phyloP scores from a whole-genome alignment of 2,113 vertebrate genomes.

The Lophius piscatorius region DNA sequence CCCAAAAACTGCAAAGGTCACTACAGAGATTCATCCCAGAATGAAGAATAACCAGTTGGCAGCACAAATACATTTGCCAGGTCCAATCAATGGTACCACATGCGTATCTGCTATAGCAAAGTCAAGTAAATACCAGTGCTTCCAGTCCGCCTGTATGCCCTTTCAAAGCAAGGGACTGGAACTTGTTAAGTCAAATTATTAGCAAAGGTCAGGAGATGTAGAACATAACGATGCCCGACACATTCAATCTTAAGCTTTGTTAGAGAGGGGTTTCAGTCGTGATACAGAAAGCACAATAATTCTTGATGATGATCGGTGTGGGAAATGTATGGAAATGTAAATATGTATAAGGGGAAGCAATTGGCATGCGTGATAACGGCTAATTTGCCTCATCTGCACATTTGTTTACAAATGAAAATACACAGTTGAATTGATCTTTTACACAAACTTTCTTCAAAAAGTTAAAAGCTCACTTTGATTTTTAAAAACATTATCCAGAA shows the following conservation, averaged over 20 bases:
- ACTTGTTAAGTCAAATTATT: conserved; percentile 89
- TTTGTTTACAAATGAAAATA: conserved; percentile 9
- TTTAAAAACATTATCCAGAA: neutral
- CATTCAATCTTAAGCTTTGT: conserved; percentile 57
- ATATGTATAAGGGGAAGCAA: neutral
- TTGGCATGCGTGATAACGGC: no score
- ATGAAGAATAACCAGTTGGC: conserved; percentile 45
- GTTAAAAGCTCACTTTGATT: neutral
- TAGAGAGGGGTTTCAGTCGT: conserved; percentile 22
- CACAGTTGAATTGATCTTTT: neutral
- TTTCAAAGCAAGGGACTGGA: conserved; percentile 84
- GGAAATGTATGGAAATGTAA: neutral
- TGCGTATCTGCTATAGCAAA: conserved; percentile 79
- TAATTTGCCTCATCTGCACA: neutral
- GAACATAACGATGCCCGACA: conserved; percentile 78
- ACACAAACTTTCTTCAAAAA: neutral
- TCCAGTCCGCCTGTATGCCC: conserved; percentile 81
- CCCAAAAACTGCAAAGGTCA: conserved; percentile 55
- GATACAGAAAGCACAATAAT: conserved; percentile 1
- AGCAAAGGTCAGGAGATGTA: conserved; percentile 92
- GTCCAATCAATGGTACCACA: conserved; percentile 79
- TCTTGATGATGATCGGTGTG: neutral
- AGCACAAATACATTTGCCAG: conserved; percentile 78
- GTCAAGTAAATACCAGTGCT: conserved; percentile 90
- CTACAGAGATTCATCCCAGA: conserved; percentile 29